Conservation (phyloP, 1,140 invertebrate species). For the Hestina assimilis region DNA sequence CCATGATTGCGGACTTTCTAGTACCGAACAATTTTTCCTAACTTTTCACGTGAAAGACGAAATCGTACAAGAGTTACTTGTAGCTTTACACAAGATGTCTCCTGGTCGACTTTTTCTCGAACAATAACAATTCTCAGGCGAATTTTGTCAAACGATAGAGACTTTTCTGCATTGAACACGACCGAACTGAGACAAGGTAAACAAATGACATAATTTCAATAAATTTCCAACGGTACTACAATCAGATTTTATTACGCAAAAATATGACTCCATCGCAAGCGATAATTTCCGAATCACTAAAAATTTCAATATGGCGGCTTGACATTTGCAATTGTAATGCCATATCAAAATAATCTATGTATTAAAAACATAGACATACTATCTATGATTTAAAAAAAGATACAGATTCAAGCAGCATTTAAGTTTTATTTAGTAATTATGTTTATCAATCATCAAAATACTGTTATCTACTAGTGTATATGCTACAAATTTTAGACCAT, state of each 20-base stretch:
- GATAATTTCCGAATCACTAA: constrained; percentile 75
- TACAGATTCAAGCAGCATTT: no score
- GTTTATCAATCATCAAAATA: no score
- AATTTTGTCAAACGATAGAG: constrained; percentile 74
- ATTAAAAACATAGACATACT: no score
- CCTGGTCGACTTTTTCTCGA: constrained; percentile 66
- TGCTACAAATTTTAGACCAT: no score
- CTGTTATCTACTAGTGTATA: no score
- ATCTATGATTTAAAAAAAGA: no score
- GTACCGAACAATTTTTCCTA: constrained; percentile 64
- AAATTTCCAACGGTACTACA: constrained; percentile 69
- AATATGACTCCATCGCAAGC: constrained; percentile 78
- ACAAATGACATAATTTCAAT: constrained; percentile 75
- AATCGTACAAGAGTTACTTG: constrained; percentile 61
- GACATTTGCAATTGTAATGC: constrained; percentile 36
- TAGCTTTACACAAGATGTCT: constrained; percentile 75
- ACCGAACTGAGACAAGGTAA: constrained; percentile 63
- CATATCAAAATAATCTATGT: constrained; percentile 22
- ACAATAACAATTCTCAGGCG: constrained; percentile 62
- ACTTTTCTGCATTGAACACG: constrained; percentile 71
- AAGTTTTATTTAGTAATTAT: no score
- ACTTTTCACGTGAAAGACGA: constrained; percentile 71
- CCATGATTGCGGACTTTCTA: constrained; percentile 65
- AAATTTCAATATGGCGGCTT: constrained; percentile 68
- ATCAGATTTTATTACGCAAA: constrained; percentile 71